Percentiles rank a stretch among this genome's conserved stretches.
phyloP scores from a whole-genome alignment of 2,888 invertebrate species.

The Cheilosia grossa region DNA sequence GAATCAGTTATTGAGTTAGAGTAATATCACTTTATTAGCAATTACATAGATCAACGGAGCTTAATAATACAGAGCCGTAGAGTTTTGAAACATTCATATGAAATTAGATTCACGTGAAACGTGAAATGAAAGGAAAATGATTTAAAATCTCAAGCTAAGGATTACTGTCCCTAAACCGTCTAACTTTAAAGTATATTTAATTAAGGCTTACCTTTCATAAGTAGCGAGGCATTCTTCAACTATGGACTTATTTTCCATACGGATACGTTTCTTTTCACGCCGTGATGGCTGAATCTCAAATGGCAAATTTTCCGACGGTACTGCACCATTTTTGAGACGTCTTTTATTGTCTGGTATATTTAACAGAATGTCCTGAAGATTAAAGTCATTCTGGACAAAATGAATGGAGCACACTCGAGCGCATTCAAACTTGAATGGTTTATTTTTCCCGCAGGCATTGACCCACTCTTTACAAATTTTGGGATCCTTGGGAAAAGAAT shows the following conservation, averaged over 20 bases:
- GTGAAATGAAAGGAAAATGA: too few species aligned
- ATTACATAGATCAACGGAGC: too few species aligned
- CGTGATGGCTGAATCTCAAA: background rate
- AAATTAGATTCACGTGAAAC: too few species aligned
- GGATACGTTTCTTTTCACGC: constrained; percentile 5
- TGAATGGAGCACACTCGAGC: constrained; percentile 43
- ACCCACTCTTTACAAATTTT: constrained; percentile 30
- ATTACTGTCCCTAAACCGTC: background rate
- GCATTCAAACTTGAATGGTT: constrained; percentile 26
- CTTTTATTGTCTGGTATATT: constrained; percentile 42
- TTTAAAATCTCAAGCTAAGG: too few species aligned
- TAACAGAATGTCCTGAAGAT: constrained; percentile 40
- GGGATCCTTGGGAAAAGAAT: constrained; percentile 47
- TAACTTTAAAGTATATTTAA: background rate
- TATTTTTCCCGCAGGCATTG: constrained; percentile 33
- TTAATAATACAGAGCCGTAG: too few species aligned
- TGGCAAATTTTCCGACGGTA: constrained; percentile 41
- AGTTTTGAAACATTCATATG: too few species aligned
- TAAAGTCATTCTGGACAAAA: constrained; percentile 36
- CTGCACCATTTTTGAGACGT: constrained; percentile 24
- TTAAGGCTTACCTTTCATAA: constrained; percentile 24
- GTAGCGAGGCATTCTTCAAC: constrained; percentile 35
- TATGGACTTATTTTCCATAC: constrained; percentile 10
- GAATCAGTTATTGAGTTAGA: too few species aligned
- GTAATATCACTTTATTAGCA: too few species aligned